Evolutionary conservation across 1,140 invertebrate species (phyloP), one percentile per base, ranked within the genome.

Genomic region (Plodia interpunctella): DNA sequence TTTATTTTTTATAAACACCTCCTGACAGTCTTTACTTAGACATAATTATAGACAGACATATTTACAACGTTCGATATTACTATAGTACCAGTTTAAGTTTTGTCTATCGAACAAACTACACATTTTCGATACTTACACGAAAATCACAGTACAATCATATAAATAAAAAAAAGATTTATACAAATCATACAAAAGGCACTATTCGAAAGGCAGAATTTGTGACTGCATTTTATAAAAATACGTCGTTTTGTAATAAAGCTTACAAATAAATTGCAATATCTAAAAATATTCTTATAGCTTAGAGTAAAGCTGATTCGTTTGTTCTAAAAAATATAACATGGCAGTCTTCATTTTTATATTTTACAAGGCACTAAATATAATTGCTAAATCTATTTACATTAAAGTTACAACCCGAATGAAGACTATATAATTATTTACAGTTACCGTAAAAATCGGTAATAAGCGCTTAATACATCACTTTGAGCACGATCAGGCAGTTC

Each of bases 361-460:
- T 63, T 88, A 88, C 84, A 88, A 86, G 79, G 76, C 74, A 78
- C 76, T 83, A 80, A 73, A 74, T 76, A 65, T 82, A 82, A 72
- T 76, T 52, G 61, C 66, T 81, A 79, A 75, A n/a, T 44, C 3
- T 84, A 88, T 86, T 62, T 86, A 88, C 85, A 88, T 71, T 84
- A 86, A 76, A 79, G 69, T 79, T 87, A 83, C 66, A 76, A 84
- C 81, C 86, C 83, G 81, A 88, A 78, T 80, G 72, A 78, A 80
- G 77, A 85, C 74, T 44, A 44, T 11, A 44, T 44, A 44, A 44
- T 72, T 90, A 90, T 90, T 71, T 90, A 90, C 88, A 90, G 81
- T 87, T 90, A 90, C 88, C 84, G 86, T 74, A 88, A 88, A 73
- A 87, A 88, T 85, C 84, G 86, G 86, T 87, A 87, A 83, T 81